Evolutionary conservation across 1,140 invertebrate genomes (phyloP).

Genomic region (Lepidurus arcticus): DNA sequence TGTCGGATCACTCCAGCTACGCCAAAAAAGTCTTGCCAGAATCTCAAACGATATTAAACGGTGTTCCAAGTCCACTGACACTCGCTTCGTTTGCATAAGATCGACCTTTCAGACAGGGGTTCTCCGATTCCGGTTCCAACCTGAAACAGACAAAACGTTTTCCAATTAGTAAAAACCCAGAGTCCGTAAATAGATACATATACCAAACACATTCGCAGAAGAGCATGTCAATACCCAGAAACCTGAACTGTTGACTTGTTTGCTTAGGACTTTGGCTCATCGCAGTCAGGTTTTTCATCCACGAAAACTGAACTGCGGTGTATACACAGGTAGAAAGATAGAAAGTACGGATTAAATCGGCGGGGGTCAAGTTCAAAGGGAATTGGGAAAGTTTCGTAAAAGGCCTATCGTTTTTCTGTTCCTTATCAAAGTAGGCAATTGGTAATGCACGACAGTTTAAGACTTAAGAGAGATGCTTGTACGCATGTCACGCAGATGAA

Average conservation of each 20-base stretch:
- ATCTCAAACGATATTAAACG: not conserved
- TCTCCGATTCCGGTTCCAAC: not conserved
- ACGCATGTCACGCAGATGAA: constrained; percentile 21
- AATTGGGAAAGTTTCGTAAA: not conserved
- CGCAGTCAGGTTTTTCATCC: not conserved
- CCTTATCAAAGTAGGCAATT: too few relatives aligned
- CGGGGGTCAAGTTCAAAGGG: too few relatives aligned
- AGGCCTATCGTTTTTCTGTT: not conserved
- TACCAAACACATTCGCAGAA: not conserved
- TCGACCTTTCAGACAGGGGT: not conserved
- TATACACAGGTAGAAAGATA: not conserved
- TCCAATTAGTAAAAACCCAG: not conserved
- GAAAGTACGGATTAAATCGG: not conserved
- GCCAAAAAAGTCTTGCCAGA: too few relatives aligned
- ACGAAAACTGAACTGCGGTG: not conserved
- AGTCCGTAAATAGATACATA: not conserved
- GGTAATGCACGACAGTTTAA: too few relatives aligned
- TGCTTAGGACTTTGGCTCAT: not conserved
- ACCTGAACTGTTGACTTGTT: not conserved
- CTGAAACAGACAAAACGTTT: not conserved
- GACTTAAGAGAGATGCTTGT: not conserved
- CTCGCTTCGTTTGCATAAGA: not conserved
- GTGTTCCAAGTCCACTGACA: not conserved
- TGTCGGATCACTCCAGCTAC: too few relatives aligned
- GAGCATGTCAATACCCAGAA: not conserved